phyloP scores from a whole-genome alignment of 30 jellyfish, hydroid and myxozoan genomes.

The Hydra vulgaris region DNA sequence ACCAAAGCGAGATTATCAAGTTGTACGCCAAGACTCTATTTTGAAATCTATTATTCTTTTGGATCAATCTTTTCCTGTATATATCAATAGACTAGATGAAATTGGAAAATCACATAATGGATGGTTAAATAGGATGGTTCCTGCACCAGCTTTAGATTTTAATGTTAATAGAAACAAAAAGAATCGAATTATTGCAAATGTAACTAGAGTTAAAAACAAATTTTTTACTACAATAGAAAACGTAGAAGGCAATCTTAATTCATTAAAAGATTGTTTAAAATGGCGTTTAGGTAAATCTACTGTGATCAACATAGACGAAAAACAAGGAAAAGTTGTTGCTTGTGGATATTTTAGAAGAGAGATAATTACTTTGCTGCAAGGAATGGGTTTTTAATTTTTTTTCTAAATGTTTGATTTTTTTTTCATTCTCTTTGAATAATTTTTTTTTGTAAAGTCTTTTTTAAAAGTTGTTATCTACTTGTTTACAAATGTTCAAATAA shows the following conservation, averaged over 20 bases:
- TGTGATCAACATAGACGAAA: not conserved
- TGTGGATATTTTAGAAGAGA: slow-evolving; percentile 16
- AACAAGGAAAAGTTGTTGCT: not conserved
- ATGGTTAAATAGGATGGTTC: slow-evolving; percentile 30
- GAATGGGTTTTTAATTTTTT: slow-evolving; percentile 21
- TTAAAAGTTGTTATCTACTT: too few species aligned
- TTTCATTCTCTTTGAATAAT: not conserved
- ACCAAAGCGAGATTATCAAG: not conserved
- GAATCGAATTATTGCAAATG: slow-evolving; percentile 15
- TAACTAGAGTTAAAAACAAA: not conserved
- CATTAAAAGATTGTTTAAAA: slow-evolving; percentile 10
- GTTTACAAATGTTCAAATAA: too few species aligned
- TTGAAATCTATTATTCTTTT: slow-evolving; percentile 25
- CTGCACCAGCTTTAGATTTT: slow-evolving; percentile 28
- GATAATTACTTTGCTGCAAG: slow-evolving; percentile 21
- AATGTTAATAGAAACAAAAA: not conserved
- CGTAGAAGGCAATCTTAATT: slow-evolving; percentile 18
- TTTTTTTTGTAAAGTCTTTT: not conserved
- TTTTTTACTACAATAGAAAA: slow-evolving; percentile 6
- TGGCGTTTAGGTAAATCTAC: slow-evolving; percentile 29
- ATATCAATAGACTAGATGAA: slow-evolving; percentile 24
- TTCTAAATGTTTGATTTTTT: too few species aligned
- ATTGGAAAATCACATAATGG: slow-evolving; percentile 26
- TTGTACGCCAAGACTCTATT: slow-evolving; percentile 28
- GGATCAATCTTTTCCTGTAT: slow-evolving; percentile 15